phyloP scores from a whole-genome alignment of 2,888 invertebrate species.

The Perizoma flavofasciatum region DNA sequence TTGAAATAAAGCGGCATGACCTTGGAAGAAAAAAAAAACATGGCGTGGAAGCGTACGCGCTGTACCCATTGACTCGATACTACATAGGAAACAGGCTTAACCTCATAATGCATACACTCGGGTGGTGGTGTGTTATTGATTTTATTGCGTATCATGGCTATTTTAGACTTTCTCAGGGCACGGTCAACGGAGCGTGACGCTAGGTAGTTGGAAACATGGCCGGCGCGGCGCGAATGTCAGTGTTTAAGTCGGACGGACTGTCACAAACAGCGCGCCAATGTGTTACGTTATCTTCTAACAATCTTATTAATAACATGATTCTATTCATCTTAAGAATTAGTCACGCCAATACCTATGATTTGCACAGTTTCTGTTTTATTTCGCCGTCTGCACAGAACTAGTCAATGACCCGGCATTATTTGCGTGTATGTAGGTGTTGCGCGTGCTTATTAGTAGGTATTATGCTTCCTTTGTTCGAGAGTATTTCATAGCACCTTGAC shows the following conservation, averaged over 20 bases:
- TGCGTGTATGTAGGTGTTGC: constrained; percentile 67
- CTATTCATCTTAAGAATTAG: constrained; percentile 39
- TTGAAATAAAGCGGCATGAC: constrained; percentile 77
- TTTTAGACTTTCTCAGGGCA: constrained; percentile 70
- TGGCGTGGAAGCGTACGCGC: constrained; percentile 79
- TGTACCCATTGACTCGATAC: constrained; percentile 59
- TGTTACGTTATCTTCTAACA: constrained; percentile 41
- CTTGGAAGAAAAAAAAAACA: constrained; percentile 80
- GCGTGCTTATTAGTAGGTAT: constrained; percentile 33
- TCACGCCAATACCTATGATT: constrained; percentile 35
- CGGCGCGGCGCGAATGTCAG: constrained; percentile 78
- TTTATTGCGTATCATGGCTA: constrained; percentile 62
- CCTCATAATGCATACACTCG: constrained; percentile 37
- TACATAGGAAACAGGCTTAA: constrained; percentile 42
- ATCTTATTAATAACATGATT: constrained; percentile 13
- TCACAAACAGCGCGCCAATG: constrained; percentile 61
- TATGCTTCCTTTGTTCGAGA: no score
- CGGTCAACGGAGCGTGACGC: constrained; percentile 78
- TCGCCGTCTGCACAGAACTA: constrained; percentile 57
- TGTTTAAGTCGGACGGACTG: constrained; percentile 59
- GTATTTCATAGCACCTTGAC: no score
- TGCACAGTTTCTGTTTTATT: constrained; percentile 51
- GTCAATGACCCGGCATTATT: constrained; percentile 80
- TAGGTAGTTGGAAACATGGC: constrained; percentile 76
- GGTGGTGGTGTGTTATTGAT: constrained; percentile 57